A percentile compares a stretch with the other conserved stretches of the same genome.
Evolutionary conservation across 2,797 vertebrate genomes (phyloP).

Genomic region (Paedocypris micromegethes): DNA sequence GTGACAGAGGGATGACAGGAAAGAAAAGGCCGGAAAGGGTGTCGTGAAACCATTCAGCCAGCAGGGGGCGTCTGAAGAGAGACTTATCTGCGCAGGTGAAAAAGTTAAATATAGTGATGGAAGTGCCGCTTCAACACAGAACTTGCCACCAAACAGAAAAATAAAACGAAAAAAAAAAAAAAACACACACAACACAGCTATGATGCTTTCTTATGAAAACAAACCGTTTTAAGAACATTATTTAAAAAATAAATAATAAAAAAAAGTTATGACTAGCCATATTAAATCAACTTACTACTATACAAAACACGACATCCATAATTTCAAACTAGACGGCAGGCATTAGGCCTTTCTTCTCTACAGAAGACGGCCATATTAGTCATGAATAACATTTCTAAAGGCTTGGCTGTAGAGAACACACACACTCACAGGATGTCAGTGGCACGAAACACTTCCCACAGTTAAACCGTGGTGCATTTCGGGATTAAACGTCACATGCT

Average conservation of each 20-base stretch:
- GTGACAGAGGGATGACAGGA: conserved; percentile 45
- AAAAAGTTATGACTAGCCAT: no score
- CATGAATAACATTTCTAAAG: conserved; percentile 6
- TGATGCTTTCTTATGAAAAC: no score
- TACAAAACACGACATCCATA: conserved; percentile 15
- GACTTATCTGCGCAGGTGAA: conserved; percentile 87
- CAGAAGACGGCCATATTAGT: conserved; percentile 63
- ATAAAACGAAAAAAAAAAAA: background rate
- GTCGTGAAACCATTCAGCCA: conserved; percentile 75
- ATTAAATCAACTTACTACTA: background rate
- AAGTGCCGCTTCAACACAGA: no score
- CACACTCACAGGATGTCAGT: conserved; percentile 32
- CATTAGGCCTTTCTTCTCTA: conserved; percentile 54
- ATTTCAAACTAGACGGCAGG: conserved; percentile 34
- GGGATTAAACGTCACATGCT: conserved; percentile 48
- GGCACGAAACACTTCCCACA: conserved; percentile 41
- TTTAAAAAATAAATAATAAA: no score
- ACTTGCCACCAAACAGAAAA: conserved; percentile 3
- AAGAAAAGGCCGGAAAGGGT: conserved; percentile 76
- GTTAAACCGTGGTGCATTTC: conserved; percentile 34
- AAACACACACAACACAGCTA: conserved; percentile 25
- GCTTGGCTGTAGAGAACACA: conserved; percentile 4
- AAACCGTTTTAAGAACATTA: no score
- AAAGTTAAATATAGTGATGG: conserved; percentile 3
- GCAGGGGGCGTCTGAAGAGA: conserved; percentile 83